phyloP scores from a whole-genome alignment of 2,113 vertebrate species.

The Mesocricetus auratus region DNA sequence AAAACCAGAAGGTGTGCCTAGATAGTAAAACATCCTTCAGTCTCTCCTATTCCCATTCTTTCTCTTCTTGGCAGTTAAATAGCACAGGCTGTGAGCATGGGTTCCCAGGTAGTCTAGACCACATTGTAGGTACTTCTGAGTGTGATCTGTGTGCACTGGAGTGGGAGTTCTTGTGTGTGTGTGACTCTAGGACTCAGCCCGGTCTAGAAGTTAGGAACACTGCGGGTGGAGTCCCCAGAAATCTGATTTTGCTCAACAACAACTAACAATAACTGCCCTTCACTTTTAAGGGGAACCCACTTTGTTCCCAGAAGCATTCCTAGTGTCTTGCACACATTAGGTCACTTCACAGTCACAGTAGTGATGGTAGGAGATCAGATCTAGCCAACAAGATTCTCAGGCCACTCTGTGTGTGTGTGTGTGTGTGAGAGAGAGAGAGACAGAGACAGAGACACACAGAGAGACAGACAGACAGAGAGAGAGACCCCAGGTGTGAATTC shows the following conservation, averaged over 20 bases:
- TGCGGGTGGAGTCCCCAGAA: background rate
- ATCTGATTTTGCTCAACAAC: background rate
- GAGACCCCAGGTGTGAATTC: background rate
- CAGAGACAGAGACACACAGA: background rate
- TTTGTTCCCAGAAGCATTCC: background rate
- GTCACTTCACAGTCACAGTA: background rate
- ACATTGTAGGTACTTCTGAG: background rate
- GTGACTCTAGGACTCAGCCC: background rate
- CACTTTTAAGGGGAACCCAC: slow-evolving; percentile 9
- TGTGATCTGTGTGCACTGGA: background rate
- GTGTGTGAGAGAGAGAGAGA: background rate
- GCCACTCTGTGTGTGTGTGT: background rate
- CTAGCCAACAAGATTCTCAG: background rate
- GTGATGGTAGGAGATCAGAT: background rate
- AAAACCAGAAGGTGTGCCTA: background rate
- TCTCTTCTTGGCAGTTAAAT: background rate
- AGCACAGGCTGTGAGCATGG: no score
- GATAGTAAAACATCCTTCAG: background rate
- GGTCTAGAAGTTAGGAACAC: background rate
- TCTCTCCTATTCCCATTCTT: accelerated
- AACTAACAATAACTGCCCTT: background rate
- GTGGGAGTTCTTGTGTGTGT: background rate
- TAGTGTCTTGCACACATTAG: background rate
- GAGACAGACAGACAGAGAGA: background rate
- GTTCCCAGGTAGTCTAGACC: background rate